A percentile compares a stretch with the other conserved stretches of the same genome.
These are phyloP conservation scores for Poeciliopsis turneri DNA, from an alignment of 2,797 vertebrate genomes.

Conservation along the genomic window DNA sequence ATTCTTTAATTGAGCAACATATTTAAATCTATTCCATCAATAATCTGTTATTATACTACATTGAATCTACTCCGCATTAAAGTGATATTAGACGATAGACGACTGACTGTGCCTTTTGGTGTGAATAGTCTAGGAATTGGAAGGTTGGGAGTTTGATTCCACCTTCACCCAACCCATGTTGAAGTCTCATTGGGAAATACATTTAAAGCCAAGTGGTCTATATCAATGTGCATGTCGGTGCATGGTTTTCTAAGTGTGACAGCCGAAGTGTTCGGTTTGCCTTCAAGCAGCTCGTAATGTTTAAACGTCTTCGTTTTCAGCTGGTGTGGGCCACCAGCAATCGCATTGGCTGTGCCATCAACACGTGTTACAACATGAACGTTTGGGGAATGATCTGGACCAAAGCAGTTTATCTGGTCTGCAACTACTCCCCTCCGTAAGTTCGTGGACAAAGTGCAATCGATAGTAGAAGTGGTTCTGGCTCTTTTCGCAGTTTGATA, in stretches of 20 bases:
- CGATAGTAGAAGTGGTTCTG: too few species aligned
- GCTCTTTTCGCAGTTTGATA: neutral
- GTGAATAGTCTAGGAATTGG: neutral
- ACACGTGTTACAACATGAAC: slow-evolving; percentile 98
- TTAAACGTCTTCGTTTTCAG: slow-evolving; percentile 69
- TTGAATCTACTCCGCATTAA: neutral
- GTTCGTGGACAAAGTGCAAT: slow-evolving; percentile 43
- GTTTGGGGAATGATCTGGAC: slow-evolving; percentile 99
- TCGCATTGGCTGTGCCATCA: slow-evolving; percentile 96
- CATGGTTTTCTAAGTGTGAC: neutral
- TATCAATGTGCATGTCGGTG: neutral
- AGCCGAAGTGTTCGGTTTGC: neutral
- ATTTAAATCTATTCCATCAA: neutral
- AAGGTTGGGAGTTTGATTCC: neutral
- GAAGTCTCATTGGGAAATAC: neutral
- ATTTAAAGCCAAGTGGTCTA: neutral
- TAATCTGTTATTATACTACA: neutral
- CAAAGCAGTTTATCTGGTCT: slow-evolving; percentile 95
- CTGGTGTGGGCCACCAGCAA: slow-evolving; percentile 97
- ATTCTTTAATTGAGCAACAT: neutral
- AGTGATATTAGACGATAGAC: neutral
- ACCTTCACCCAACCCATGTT: neutral
- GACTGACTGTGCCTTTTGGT: neutral
- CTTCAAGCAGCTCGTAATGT: neutral
- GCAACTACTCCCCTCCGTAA: slow-evolving; percentile 99